phyloP scores from a whole-genome alignment of 2,113 vertebrate species.

The Sinocyclocheilus rhinocerous region DNA sequence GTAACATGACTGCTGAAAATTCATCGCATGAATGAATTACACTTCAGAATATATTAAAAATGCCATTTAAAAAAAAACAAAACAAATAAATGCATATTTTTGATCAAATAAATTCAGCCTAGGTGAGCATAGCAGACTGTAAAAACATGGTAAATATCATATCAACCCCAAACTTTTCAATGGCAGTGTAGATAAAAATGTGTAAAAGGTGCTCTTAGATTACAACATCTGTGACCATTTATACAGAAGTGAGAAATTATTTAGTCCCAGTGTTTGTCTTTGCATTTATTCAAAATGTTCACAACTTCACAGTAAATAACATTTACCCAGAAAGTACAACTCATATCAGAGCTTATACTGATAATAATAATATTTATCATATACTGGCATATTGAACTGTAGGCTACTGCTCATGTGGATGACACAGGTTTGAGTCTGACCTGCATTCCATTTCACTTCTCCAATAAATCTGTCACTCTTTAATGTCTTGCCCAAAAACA shows the following conservation, averaged over 20 bases:
- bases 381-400: no score
- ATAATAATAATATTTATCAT: no score
- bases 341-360: not conserved
- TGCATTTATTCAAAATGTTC: not conserved
- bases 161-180: not conserved
- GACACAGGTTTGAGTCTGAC: not conserved
- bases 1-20: no score
- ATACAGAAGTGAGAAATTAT: not conserved
- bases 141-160: not conserved
- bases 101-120: not conserved
- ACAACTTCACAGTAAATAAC: not conserved
- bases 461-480: no score
- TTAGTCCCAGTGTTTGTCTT: not conserved
- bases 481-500: no score
- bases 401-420: not conserved
- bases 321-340: not conserved
- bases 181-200: not conserved
- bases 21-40: not conserved
- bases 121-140: not conserved
- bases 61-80: no score
- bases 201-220: not conserved
- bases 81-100: no score
- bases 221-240: not conserved
- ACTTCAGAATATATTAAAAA: not conserved
- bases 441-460: not conserved